These are phyloP conservation scores for Melinaea menophilus DNA, from an alignment of 2,888 invertebrate genomes.

Conservation along the genomic window DNA sequence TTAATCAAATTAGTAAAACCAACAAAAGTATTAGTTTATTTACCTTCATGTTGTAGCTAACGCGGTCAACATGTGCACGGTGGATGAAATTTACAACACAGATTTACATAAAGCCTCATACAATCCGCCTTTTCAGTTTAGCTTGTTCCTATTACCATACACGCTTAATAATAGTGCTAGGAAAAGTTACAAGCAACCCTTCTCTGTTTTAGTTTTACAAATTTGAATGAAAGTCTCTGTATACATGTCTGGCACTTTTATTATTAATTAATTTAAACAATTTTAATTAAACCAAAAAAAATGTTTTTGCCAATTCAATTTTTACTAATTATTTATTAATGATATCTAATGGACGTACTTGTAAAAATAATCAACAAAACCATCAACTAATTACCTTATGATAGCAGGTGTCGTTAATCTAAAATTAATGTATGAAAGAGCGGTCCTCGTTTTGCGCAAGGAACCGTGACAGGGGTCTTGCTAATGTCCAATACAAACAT, in stretches of 20 bases:
- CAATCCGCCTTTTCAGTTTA: neutral
- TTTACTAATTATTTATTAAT: too few relatives aligned
- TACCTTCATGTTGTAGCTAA: too few relatives aligned
- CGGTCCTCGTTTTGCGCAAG: neutral
- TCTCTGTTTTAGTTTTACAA: neutral
- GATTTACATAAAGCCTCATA: neutral
- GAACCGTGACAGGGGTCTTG: neutral
- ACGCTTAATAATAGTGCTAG: neutral
- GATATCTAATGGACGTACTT: too few relatives aligned
- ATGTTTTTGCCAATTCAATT: too few relatives aligned
- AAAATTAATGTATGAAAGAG: slow-evolving; percentile 4
- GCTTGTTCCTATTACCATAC: neutral
- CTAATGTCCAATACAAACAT: slow-evolving; percentile 1
- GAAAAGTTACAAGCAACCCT: neutral
- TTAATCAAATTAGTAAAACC: too few relatives aligned
- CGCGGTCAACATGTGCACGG: neutral
- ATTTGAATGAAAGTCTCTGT: neutral
- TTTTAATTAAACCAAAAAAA: too few relatives aligned
- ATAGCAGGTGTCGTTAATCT: slow-evolving; percentile 5
- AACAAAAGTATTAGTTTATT: too few relatives aligned
- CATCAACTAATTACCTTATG: slow-evolving; percentile 3
- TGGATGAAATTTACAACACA: neutral
- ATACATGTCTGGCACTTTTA: too few relatives aligned
- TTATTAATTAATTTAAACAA: too few relatives aligned
- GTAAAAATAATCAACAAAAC: neutral